These are phyloP conservation scores for Delphinus delphis DNA, from an alignment of 2,113 vertebrate genomes.

Conservation along the genomic window DNA sequence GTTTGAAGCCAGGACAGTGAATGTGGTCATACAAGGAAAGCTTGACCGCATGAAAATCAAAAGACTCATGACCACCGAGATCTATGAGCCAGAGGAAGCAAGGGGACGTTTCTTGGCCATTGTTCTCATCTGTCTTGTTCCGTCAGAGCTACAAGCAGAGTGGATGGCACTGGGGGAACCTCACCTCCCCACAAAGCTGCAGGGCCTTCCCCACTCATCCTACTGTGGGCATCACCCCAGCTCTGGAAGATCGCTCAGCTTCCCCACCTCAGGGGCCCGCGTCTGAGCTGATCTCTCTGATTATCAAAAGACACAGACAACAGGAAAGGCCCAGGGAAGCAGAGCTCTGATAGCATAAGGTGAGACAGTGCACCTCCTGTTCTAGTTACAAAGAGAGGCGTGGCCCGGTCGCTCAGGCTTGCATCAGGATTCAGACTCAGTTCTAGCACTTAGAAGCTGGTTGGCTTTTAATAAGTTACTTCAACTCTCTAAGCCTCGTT, in stretches of 20 bases:
- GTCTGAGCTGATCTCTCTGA: too few species aligned
- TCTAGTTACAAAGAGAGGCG: not conserved
- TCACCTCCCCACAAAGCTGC: not conserved
- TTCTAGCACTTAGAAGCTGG: not conserved
- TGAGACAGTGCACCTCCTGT: not conserved
- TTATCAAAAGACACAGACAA: not conserved
- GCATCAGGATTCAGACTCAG: not conserved
- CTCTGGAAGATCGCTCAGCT: accelerated
- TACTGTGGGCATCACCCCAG: not conserved
- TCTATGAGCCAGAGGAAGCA: not conserved
- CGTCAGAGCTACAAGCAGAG: not conserved
- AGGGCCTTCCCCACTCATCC: not conserved
- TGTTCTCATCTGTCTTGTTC: not conserved
- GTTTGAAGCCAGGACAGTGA: not conserved
- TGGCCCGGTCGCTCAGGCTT: not conserved
- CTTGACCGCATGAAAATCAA: not conserved
- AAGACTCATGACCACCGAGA: not conserved
- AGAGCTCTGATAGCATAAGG: too few species aligned
- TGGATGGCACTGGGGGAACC: too few species aligned
- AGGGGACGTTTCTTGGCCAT: not conserved
- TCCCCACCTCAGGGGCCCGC: not conserved
- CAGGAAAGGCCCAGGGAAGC: not conserved
- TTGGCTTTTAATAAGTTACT: not conserved
- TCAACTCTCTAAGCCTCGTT: not conserved
- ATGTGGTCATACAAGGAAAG: not conserved